Evolutionary conservation across 2,113 vertebrate genomes (phyloP).

Genomic region (Orcinus orca): DNA sequence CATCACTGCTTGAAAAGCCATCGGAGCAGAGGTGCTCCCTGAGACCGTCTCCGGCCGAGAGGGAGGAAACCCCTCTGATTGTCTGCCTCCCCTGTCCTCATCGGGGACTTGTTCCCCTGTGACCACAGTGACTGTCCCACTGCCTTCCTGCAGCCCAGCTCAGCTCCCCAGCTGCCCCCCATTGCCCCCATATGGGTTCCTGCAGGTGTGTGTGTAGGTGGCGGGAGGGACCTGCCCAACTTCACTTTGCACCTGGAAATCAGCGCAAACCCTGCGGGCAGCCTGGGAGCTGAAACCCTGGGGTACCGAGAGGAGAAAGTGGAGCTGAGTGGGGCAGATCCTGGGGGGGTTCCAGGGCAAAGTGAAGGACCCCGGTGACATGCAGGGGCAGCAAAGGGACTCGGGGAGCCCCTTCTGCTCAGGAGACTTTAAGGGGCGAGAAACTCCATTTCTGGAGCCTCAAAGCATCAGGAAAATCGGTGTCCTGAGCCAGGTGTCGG

Average conservation of each 20-base stretch:
- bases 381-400: accelerated
- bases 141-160: background rate
- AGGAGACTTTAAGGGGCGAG: background rate
- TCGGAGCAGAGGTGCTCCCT: background rate
- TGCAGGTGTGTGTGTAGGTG: background rate
- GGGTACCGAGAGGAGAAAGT: accelerated
- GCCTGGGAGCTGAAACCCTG: background rate
- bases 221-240: background rate
- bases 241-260: too few species aligned
- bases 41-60: too few species aligned
- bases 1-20: background rate
- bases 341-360: background rate
- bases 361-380: background rate
- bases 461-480: background rate
- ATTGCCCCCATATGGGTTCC: accelerated
- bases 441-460: too few species aligned
- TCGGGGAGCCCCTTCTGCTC: background rate
- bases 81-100: background rate
- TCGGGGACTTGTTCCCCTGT: accelerated
- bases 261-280: background rate
- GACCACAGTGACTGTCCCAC: background rate
- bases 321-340: too few species aligned
- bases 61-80: background rate
- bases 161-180: accelerated
- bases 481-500: accelerated